Conservation (phyloP, 2,888 invertebrate genomes). For the Stenolophus ochropezus region DNA sequence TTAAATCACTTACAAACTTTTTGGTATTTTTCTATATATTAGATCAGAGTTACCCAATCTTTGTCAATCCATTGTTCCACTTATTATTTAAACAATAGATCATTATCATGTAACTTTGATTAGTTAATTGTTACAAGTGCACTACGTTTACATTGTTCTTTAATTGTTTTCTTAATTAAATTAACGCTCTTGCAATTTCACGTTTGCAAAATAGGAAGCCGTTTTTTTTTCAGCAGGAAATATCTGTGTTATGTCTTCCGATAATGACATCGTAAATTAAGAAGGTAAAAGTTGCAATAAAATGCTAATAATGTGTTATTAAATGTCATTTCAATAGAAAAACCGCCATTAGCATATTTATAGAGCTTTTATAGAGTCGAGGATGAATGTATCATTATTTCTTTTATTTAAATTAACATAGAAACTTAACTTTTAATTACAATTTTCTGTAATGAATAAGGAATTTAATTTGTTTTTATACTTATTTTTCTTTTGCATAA, state of each 20-base stretch:
- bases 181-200: slow-evolving; percentile 12
- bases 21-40: not conserved
- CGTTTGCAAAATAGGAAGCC: slow-evolving; percentile 16
- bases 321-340: not conserved
- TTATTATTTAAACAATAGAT: slow-evolving; percentile 2
- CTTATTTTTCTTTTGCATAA: too few species aligned
- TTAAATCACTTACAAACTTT: too few species aligned
- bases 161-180: slow-evolving; percentile 37
- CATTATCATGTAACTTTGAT: slow-evolving; percentile 8
- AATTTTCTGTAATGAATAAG: too few species aligned
- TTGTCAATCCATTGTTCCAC: not conserved
- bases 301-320: not conserved
- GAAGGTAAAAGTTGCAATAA: not conserved
- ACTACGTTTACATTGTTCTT: slow-evolving; percentile 27
- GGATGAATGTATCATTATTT: not conserved
- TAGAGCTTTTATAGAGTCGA: not conserved
- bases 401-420: not conserved
- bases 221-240: not conserved
- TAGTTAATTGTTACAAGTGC: slow-evolving; percentile 28
- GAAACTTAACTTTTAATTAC: too few species aligned
- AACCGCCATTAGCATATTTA: not conserved
- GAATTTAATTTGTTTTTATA: too few species aligned
- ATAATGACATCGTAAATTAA: not conserved
- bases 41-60: not conserved
- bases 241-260: not conserved